Percentiles rank a stretch among this genome's conserved stretches.
phyloP scores from a whole-genome alignment of 2,888 invertebrate genomes.

The Megastigmus dorsalis region DNA sequence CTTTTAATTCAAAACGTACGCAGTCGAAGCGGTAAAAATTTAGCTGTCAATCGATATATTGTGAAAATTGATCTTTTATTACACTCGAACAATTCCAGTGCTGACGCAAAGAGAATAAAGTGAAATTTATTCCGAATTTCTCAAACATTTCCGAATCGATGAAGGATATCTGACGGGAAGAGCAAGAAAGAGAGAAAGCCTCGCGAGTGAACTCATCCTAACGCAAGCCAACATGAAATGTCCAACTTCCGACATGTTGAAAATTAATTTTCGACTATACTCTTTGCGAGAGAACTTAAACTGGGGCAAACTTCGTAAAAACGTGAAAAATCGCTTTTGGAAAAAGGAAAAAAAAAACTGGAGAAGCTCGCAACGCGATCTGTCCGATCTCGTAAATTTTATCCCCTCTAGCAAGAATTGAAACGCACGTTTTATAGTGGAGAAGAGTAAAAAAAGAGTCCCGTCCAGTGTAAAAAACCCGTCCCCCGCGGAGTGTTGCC shows the following conservation, averaged over 20 bases:
- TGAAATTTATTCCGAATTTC: neutral
- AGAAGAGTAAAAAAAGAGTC: too few species aligned
- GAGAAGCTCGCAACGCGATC: neutral
- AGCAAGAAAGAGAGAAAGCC: too few species aligned
- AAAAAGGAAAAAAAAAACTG: neutral
- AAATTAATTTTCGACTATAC: conserved; percentile 32
- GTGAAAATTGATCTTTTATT: too few species aligned
- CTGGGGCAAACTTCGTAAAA: conserved; percentile 36
- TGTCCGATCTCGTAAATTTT: conserved; percentile 1
- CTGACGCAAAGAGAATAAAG: too few species aligned
- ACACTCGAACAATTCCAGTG: too few species aligned
- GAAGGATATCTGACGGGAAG: neutral
- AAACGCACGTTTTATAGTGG: too few species aligned
- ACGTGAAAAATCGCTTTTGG: conserved; percentile 7
- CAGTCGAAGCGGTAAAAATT: too few species aligned
- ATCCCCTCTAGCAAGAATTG: neutral
- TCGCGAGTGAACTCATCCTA: neutral
- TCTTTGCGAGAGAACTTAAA: neutral
- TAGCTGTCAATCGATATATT: too few species aligned
- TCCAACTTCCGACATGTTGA: conserved; percentile 30
- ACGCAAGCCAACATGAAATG: conserved; percentile 14
- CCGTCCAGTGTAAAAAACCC: too few species aligned
- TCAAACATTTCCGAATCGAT: neutral
- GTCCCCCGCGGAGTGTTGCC: too few species aligned
- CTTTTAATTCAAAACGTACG: too few species aligned